Conservation (phyloP, 2,888 invertebrate species). For the Beris chalybata region DNA sequence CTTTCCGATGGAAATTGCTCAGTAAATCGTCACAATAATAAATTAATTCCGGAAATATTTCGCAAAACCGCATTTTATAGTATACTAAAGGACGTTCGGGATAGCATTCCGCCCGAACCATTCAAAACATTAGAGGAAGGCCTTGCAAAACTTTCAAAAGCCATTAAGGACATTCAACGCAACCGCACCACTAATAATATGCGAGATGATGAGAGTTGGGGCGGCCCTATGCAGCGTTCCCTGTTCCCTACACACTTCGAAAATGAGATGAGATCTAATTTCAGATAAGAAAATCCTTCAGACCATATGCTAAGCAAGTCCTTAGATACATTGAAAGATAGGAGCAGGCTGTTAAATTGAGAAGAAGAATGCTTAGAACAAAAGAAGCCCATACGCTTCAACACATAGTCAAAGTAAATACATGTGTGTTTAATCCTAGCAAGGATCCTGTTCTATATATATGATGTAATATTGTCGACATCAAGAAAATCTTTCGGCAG, state of each 20-base stretch:
- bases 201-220: slow-evolving; percentile 4
- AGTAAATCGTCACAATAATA: slow-evolving; percentile 23
- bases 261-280: slow-evolving; percentile 37
- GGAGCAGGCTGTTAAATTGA: slow-evolving; percentile 33
- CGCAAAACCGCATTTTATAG: slow-evolving; percentile 28
- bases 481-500: too few relatives aligned
- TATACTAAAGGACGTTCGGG: too few relatives aligned
- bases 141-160: neutral
- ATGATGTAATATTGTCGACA: too few relatives aligned
- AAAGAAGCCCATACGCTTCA: slow-evolving; percentile 9
- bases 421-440: too few relatives aligned
- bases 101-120: too few relatives aligned
- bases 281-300: slow-evolving; percentile 34
- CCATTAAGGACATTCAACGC: slow-evolving; percentile 31
- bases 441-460: too few relatives aligned
- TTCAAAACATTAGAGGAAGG: too few relatives aligned
- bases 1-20: slow-evolving; percentile 20
- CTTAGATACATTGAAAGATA: slow-evolving; percentile 34
- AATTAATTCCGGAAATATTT: slow-evolving; percentile 28
- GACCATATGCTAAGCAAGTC: slow-evolving; percentile 34
- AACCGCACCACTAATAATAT: slow-evolving; percentile 31
- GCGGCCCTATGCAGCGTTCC: neutral
- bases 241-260: slow-evolving; percentile 27
- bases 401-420: too few relatives aligned
- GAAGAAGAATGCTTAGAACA: slow-evolving; percentile 35